phyloP scores from a whole-genome alignment of 2,113 vertebrate species.

The Phalacrocorax brasilianus region DNA sequence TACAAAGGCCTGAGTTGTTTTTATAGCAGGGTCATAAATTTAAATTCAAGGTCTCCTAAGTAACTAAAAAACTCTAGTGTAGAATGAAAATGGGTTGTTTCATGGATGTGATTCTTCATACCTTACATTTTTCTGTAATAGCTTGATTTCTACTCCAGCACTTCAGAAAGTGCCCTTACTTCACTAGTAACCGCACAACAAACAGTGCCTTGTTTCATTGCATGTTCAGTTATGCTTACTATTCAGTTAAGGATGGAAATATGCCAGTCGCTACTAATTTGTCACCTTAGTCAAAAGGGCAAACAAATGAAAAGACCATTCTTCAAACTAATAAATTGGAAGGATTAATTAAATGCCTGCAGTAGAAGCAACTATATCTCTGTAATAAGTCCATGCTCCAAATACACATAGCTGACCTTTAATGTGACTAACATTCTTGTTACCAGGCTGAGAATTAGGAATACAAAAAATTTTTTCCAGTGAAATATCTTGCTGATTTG shows the following conservation, averaged over 20 bases:
- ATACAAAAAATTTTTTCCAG: not conserved
- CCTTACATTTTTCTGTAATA: not conserved
- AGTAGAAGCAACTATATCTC: not conserved
- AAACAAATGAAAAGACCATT: not conserved
- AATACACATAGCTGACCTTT: not conserved
- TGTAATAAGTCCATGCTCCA: not conserved
- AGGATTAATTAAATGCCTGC: not conserved
- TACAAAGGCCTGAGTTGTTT: conserved; percentile 29
- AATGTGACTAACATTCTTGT: not conserved
- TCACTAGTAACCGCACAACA: not conserved
- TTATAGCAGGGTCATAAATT: not conserved
- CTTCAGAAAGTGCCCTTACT: not conserved
- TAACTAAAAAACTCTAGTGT: not conserved
- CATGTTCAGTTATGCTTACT: not conserved
- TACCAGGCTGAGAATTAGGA: not conserved
- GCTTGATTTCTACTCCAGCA: not conserved
- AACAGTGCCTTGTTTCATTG: not conserved
- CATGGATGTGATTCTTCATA: not conserved
- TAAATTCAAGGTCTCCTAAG: conserved; percentile 3
- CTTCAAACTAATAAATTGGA: not conserved
- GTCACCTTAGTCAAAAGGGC: not conserved
- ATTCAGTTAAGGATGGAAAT: not conserved
- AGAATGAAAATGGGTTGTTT: not conserved
- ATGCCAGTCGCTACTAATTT: not conserved
- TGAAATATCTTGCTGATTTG: not conserved